Percentiles rank a stretch among this genome's conserved stretches.
Conservation (phyloP, 2,113 vertebrate genomes). For the Hydropotes inermis region DNA sequence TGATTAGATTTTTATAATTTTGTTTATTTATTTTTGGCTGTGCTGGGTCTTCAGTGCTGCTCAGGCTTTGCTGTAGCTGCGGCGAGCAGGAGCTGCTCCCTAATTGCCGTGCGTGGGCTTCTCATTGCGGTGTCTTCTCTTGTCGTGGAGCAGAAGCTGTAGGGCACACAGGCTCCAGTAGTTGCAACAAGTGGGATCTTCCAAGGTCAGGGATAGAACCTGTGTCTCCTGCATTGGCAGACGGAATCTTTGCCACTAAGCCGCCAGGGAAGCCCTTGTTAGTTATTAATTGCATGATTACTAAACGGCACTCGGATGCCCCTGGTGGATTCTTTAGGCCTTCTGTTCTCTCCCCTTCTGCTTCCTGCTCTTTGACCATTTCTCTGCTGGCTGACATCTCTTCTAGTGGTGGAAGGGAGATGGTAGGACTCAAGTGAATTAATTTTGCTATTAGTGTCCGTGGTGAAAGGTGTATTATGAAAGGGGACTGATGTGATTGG, state of each 20-base stretch:
- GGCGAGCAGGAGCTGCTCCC: not conserved
- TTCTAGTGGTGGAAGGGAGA: not conserved
- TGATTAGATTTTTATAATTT: not conserved
- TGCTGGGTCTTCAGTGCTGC: not conserved
- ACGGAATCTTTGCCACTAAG: not conserved
- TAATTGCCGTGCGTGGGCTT: rapidly evolving
- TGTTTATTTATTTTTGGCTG: not conserved
- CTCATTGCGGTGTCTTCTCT: not conserved
- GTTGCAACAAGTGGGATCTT: not conserved
- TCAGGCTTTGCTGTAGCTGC: not conserved
- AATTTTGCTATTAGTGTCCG: not conserved
- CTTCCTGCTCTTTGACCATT: not conserved
- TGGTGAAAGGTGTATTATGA: not conserved
- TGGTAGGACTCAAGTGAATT: not conserved
- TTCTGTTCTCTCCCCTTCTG: not conserved
- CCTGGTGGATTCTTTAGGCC: not conserved
- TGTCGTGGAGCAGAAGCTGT: not conserved
- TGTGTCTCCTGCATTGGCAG: not conserved
- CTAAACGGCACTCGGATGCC: not conserved
- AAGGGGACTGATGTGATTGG: not conserved
- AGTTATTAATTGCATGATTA: not conserved
- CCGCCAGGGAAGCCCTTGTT: not conserved
- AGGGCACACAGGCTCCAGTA: not conserved
- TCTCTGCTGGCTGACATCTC: not conserved
- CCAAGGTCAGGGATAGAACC: not conserved